Percentiles rank a stretch among this genome's conserved stretches.
phyloP scores from a whole-genome alignment of 2,888 invertebrate genomes.

The Drosophila neutralis region DNA sequence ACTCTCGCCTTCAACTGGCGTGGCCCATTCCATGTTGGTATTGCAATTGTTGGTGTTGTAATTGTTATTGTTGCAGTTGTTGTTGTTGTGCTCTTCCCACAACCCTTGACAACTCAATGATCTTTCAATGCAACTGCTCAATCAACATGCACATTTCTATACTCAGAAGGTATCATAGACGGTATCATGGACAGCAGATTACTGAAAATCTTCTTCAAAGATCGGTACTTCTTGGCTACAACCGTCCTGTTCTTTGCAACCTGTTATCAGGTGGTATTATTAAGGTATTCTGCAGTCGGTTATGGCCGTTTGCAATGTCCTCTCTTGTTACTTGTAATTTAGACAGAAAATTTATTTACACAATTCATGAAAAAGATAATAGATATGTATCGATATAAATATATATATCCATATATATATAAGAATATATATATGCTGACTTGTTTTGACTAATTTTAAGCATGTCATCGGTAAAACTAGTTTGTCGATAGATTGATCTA shows the following conservation, averaged over 20 bases:
- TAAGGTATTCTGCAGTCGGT: too few species aligned
- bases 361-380: neutral
- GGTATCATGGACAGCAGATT: too few species aligned
- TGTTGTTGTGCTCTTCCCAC: constrained; percentile 1
- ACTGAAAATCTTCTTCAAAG: too few species aligned
- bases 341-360: neutral
- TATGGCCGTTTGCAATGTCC: too few species aligned
- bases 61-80: neutral
- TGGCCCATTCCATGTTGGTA: neutral
- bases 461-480: neutral
- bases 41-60: neutral
- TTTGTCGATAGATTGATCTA: neutral
- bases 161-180: neutral
- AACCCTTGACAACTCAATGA: constrained; percentile 1
- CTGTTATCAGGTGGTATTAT: too few species aligned
- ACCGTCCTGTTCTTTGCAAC: too few species aligned
- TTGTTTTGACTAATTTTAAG: neutral
- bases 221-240: too few species aligned
- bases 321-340: too few species aligned
- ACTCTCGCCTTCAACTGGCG: neutral
- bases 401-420: neutral
- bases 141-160: neutral
- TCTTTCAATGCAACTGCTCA: neutral
- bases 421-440: neutral
- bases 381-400: neutral